phyloP scores from a whole-genome alignment of 2,113 vertebrate species.

The Cichladusa arquata region DNA sequence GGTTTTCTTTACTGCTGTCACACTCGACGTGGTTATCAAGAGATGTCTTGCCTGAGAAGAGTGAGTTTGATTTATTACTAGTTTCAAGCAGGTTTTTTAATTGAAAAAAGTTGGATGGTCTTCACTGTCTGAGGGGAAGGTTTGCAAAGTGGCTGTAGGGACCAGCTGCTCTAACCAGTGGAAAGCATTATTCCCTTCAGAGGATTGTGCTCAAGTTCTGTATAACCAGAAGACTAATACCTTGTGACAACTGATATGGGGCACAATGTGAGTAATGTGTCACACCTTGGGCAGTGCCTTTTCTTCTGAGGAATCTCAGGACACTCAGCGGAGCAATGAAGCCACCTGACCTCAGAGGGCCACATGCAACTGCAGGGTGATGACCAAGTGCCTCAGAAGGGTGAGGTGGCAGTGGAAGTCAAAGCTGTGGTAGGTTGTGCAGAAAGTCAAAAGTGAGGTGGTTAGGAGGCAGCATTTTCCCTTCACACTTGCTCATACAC shows the following conservation, averaged over 20 bases:
- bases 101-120: neutral
- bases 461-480: neutral
- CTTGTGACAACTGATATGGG: neutral
- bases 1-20: neutral
- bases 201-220: constrained; percentile 2
- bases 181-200: constrained; percentile 4
- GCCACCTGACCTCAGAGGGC: neutral
- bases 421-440: neutral
- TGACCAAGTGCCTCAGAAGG: neutral
- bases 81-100: constrained; percentile 53
- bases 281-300: neutral
- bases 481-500: neutral
- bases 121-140: neutral
- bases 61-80: constrained; percentile 26
- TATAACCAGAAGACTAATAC: neutral
- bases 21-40: constrained; percentile 36
- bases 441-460: neutral
- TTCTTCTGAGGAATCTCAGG: neutral
- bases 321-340: neutral
- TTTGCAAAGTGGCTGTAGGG: neutral
- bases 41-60: constrained; percentile 60
- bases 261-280: neutral
- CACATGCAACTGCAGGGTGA: neutral
- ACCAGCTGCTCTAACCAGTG: neutral
- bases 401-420: neutral